A percentile compares a stretch with the other conserved stretches of the same genome.
These are phyloP conservation scores for Apeira syringaria DNA, from an alignment of 2,888 invertebrate genomes.

Conservation along the genomic window DNA sequence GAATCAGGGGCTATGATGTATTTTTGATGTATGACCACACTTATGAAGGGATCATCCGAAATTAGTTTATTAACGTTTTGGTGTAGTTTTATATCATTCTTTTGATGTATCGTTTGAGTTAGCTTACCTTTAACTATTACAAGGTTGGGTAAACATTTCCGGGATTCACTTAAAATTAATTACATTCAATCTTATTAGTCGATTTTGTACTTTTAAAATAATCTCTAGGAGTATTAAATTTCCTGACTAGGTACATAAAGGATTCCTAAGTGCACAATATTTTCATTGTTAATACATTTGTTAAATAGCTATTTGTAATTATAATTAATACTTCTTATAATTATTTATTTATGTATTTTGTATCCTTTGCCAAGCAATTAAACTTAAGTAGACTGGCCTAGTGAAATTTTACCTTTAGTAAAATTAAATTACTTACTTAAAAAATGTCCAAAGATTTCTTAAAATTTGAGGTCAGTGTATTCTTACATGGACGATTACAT, in stretches of 20 bases:
- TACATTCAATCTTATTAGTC: no score
- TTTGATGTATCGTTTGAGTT: no score
- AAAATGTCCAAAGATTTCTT: slow-evolving; percentile 33
- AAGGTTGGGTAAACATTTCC: no score
- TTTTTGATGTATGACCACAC: no score
- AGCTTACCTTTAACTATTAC: no score
- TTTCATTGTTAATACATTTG: slow-evolving; percentile 24
- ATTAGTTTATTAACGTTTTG: no score
- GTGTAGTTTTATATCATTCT: no score
- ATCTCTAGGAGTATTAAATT: no score
- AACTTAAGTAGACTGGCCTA: slow-evolving; percentile 29
- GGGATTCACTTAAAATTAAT: no score
- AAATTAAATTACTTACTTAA: slow-evolving; percentile 14
- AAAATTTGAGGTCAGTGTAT: slow-evolving; percentile 32
- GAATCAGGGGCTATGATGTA: no score
- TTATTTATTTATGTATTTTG: slow-evolving; percentile 22
- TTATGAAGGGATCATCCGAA: no score
- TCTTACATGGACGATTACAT: slow-evolving; percentile 27
- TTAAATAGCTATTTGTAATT: slow-evolving; percentile 24
- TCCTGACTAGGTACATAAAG: slow-evolving; percentile 7
- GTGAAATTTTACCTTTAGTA: slow-evolving; percentile 28
- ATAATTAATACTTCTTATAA: slow-evolving; percentile 22
- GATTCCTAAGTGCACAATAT: slow-evolving; percentile 21
- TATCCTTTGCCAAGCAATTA: slow-evolving; percentile 25
- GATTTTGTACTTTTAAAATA: no score